A percentile compares a stretch with the other conserved stretches of the same genome.
Evolutionary conservation across 2,797 vertebrate species (phyloP).

Genomic region (Myripristis murdjan): DNA sequence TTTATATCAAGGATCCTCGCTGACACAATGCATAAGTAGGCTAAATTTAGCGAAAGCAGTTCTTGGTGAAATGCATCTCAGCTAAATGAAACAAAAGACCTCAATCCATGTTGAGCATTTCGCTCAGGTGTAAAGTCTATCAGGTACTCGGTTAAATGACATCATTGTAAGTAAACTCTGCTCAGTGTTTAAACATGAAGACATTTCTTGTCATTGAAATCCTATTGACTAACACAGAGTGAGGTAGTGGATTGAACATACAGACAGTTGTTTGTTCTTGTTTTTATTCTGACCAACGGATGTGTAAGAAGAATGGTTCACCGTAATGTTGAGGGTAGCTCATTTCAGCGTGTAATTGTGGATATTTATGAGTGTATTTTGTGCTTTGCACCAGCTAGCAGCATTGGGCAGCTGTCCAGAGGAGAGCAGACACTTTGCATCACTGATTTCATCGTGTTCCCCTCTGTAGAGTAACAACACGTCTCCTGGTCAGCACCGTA

Average conservation of each 20-base stretch:
- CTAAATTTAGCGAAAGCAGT: conserved; percentile 1
- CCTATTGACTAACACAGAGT: conserved; percentile 11
- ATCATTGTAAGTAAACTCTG: conserved; percentile 2
- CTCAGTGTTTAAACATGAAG: conserved; percentile 27
- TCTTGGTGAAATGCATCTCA: conserved; percentile 3
- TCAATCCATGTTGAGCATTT: conserved; percentile 2
- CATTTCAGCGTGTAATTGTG: conserved; percentile 35
- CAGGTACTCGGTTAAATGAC: neutral
- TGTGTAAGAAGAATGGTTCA: conserved; percentile 49
- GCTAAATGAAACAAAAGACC: conserved; percentile 4
- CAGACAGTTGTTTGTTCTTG: conserved; percentile 43
- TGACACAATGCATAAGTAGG: neutral
- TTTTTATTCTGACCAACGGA: conserved; percentile 69
- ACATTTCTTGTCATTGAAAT: conserved; percentile 17
- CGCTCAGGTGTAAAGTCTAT: conserved; percentile 2
- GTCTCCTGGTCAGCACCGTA: conserved; percentile 40
- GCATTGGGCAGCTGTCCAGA: conserved; percentile 64
- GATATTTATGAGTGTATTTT: conserved; percentile 53
- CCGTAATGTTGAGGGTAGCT: conserved; percentile 56
- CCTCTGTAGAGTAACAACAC: conserved; percentile 51
- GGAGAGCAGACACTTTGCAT: conserved; percentile 64
- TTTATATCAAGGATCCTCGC: neutral
- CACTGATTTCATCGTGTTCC: conserved; percentile 63
- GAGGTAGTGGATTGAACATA: conserved; percentile 48
- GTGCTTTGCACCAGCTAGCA: conserved; percentile 74